Conservation (phyloP, 2,888 invertebrate species). For the Amphimallon solstitiale region DNA sequence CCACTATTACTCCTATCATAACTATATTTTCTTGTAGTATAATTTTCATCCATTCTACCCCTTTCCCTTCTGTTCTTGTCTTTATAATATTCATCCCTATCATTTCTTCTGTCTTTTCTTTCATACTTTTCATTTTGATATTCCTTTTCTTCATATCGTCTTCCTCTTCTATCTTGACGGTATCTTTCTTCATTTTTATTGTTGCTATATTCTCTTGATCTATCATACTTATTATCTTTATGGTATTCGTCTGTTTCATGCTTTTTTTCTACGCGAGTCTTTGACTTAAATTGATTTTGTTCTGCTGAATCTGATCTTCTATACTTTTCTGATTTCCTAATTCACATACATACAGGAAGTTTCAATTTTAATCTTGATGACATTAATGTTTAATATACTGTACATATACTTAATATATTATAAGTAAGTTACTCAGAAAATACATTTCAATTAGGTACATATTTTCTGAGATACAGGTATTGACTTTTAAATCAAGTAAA, state of each 20-base stretch:
- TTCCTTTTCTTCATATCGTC: constrained; percentile 41
- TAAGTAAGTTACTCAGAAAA: neutral
- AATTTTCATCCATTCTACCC: neutral
- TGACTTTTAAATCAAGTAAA: constrained; percentile 11
- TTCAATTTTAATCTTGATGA: constrained; percentile 37
- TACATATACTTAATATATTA: constrained; percentile 7
- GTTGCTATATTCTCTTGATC: constrained; percentile 36
- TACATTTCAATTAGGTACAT: neutral
- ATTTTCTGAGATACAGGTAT: no score
- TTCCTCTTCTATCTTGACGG: constrained; percentile 30
- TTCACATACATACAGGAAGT: constrained; percentile 35
- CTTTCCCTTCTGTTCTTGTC: constrained; percentile 29
- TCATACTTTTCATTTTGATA: constrained; percentile 22
- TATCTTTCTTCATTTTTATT: constrained; percentile 23
- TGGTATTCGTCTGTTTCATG: constrained; percentile 40
- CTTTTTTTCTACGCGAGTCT: constrained; percentile 37
- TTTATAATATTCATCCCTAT: constrained; percentile 26
- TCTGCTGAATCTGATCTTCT: constrained; percentile 28
- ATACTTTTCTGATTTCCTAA: constrained; percentile 43
- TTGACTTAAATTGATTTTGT: constrained; percentile 7
- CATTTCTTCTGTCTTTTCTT: constrained; percentile 27
- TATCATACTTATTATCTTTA: constrained; percentile 33
- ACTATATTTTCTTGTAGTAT: constrained; percentile 24
- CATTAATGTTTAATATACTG: constrained; percentile 9
- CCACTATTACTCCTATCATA: constrained; percentile 21